phyloP scores from a whole-genome alignment of 2,797 vertebrate genomes.

The Apodemus agrarius region DNA sequence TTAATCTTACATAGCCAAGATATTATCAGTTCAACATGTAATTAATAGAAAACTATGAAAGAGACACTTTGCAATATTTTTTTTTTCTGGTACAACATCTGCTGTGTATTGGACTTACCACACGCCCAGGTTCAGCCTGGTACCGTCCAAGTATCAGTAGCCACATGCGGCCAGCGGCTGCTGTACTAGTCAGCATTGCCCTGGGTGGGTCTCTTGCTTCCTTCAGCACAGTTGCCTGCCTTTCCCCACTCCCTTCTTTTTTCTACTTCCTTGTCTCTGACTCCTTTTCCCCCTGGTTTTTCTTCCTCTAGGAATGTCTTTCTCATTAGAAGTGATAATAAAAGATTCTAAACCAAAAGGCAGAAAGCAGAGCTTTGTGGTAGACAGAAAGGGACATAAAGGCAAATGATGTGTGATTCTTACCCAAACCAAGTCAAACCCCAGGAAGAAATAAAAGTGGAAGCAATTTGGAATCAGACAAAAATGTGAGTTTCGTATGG shows the following conservation, averaged over 20 bases:
- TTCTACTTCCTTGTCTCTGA: not conserved
- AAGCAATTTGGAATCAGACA: not conserved
- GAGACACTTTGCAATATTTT: not conserved
- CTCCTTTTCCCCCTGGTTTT: not conserved
- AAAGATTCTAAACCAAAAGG: not conserved
- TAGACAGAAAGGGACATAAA: not conserved
- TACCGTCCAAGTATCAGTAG: not conserved
- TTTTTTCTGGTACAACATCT: not conserved
- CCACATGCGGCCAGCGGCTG: rapidly evolving
- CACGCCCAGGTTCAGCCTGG: not conserved
- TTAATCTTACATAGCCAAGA: not conserved
- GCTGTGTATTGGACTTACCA: not conserved
- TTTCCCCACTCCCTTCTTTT: no score
- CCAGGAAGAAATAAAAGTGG: conserved; percentile 21
- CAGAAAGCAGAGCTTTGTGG: not conserved
- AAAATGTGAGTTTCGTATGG: conserved; percentile 4
- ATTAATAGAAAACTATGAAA: not conserved
- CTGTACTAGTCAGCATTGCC: not conserved
- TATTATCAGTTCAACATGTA: not conserved
- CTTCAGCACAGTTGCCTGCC: not conserved
- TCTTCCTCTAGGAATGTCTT: not conserved
- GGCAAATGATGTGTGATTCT: not conserved
- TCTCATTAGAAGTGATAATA: conserved; percentile 42
- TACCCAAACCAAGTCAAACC: conserved; percentile 30
- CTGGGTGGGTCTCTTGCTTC: not conserved